Evolutionary conservation across 2,888 invertebrate genomes (phyloP).

Genomic region (Aleiodes leptofemur): DNA sequence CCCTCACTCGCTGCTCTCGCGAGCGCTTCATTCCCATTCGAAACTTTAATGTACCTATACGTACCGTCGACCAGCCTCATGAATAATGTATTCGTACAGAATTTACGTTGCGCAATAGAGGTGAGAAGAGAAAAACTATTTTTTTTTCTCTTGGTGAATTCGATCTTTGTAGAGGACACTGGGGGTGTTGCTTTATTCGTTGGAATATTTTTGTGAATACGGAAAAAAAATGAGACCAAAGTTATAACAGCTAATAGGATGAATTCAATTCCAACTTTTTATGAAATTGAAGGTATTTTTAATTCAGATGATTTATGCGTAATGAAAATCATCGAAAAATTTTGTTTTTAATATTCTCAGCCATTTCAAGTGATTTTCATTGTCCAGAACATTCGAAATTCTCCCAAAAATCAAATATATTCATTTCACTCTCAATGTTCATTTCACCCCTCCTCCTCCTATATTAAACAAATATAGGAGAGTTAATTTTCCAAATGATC

Average conservation of each 20-base stretch:
- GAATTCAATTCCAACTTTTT: no score
- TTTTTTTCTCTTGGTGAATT: not conserved
- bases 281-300: no score
- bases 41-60: slow-evolving; percentile 53
- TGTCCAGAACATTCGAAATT: no score
- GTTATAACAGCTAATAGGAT: not conserved
- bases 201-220: not conserved
- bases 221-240: not conserved
- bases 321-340: no score
- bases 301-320: no score
- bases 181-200: not conserved
- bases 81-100: slow-evolving; percentile 55
- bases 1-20: slow-evolving; percentile 16
- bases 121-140: slow-evolving; percentile 6
- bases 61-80: slow-evolving; percentile 43
- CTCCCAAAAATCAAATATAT: no score
- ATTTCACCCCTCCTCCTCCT: no score
- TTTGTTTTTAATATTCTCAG: no score
- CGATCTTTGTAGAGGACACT: slow-evolving; percentile 12
- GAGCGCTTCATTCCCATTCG: slow-evolving; percentile 36
- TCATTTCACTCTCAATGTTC: no score
- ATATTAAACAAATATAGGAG: no score
- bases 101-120: slow-evolving; percentile 44
- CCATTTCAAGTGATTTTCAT: no score
- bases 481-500: no score